Evolutionary conservation across 2,113 vertebrate genomes (phyloP).

Genomic region (Chaetura pelagica): DNA sequence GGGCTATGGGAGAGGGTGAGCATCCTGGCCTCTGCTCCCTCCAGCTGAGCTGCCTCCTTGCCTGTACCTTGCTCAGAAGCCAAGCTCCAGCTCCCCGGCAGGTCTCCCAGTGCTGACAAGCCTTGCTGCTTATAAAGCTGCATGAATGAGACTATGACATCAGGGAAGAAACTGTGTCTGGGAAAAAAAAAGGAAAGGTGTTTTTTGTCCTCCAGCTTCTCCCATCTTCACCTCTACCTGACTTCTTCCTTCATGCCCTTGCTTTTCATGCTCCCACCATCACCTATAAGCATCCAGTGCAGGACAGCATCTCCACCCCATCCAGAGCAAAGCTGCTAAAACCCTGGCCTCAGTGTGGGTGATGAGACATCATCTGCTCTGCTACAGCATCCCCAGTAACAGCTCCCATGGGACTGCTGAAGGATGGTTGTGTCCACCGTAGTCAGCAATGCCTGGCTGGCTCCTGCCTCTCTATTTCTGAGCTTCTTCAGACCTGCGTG

Average conservation of each 20-base stretch:
- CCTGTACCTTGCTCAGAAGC: background rate
- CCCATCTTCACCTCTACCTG: background rate
- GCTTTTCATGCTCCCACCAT: background rate
- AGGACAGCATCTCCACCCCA: too few species aligned
- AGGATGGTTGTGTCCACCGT: background rate
- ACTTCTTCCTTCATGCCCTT: background rate
- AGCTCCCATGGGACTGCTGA: background rate
- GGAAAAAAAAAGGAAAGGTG: background rate
- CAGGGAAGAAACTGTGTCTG: background rate
- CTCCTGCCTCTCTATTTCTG: background rate
- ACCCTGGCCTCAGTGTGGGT: background rate
- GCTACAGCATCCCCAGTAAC: background rate
- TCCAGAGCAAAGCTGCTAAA: background rate
- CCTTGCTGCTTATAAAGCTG: background rate
- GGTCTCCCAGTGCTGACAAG: background rate
- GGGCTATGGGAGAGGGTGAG: background rate
- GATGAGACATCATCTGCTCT: background rate
- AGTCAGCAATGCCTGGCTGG: background rate
- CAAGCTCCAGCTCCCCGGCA: background rate
- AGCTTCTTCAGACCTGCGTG: background rate
- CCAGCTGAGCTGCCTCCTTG: background rate
- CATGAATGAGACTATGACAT: background rate
- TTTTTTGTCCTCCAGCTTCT: background rate
- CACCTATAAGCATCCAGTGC: background rate
- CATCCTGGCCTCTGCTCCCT: background rate